phyloP scores from a whole-genome alignment of 1,140 invertebrate species.

The Episyrphus balteatus region DNA sequence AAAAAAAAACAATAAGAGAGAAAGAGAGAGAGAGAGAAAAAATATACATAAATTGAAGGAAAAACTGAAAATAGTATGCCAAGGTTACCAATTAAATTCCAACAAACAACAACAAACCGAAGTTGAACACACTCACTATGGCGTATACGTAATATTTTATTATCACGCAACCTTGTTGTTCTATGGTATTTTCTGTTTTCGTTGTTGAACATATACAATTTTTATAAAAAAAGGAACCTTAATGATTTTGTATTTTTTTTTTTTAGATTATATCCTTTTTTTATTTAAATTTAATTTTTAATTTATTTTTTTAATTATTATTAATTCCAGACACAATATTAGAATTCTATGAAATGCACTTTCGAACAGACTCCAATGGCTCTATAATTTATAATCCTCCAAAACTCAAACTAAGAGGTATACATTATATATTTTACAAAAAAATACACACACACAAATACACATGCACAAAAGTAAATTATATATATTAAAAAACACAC shows the following conservation, averaged over 20 bases:
- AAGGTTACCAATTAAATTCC: too few species aligned
- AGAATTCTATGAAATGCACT: conserved; percentile 66
- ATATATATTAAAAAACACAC: background rate
- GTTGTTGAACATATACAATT: too few species aligned
- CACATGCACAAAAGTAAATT: background rate
- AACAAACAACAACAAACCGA: too few species aligned
- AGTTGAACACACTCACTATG: too few species aligned
- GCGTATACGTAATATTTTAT: too few species aligned
- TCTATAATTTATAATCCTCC: conserved; percentile 54
- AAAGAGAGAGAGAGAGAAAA: too few species aligned
- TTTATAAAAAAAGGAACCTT: conserved; percentile 13
- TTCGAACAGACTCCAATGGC: conserved; percentile 66
- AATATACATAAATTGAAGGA: too few species aligned
- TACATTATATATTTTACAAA: conserved; percentile 14
- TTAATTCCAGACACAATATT: conserved; percentile 56
- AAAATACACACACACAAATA: too few species aligned
- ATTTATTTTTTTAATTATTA: conserved; percentile 38
- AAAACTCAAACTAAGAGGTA: conserved; percentile 63
- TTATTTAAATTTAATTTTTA: conserved; percentile 15
- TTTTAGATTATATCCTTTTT: conserved; percentile 10
- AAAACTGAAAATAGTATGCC: too few species aligned
- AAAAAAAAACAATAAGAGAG: too few species aligned
- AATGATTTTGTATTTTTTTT: conserved; percentile 22
- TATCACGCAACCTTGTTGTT: too few species aligned
- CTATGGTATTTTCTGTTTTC: too few species aligned